These are phyloP conservation scores for Ommatoiulus sabulosus DNA, from an alignment of 2,888 invertebrate species.

Conservation along the genomic window DNA sequence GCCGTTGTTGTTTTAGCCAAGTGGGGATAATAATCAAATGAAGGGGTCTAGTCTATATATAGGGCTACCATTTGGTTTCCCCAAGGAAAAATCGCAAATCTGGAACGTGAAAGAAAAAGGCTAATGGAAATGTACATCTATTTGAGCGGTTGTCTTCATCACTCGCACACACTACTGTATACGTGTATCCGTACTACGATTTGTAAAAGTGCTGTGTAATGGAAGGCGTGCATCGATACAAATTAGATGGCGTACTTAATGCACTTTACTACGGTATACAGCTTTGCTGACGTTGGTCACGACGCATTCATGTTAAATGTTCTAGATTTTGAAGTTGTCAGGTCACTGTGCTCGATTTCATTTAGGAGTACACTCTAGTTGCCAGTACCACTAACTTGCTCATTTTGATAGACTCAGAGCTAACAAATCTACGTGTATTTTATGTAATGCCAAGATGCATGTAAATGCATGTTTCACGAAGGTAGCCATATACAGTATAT, in stretches of 20 bases:
- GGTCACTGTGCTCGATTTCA: too few relatives aligned
- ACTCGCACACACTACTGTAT: not conserved
- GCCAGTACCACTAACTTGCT: too few relatives aligned
- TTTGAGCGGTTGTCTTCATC: not conserved
- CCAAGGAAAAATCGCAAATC: constrained; percentile 18
- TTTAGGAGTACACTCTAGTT: too few relatives aligned
- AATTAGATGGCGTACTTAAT: not conserved
- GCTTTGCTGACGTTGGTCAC: too few relatives aligned
- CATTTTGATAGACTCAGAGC: too few relatives aligned
- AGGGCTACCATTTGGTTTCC: not conserved
- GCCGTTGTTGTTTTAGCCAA: constrained; percentile 24
- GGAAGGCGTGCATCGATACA: not conserved
- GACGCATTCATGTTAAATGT: too few relatives aligned
- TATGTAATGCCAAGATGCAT: too few relatives aligned
- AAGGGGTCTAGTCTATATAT: not conserved
- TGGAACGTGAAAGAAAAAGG: constrained; percentile 15
- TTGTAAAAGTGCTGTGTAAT: not conserved
- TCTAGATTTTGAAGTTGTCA: too few relatives aligned
- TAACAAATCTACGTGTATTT: too few relatives aligned
- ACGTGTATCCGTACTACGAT: not conserved
- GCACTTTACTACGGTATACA: too few relatives aligned
- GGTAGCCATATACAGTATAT: too few relatives aligned
- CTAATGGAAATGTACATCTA: not conserved
- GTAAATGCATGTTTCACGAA: too few relatives aligned
- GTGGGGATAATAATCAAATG: constrained; percentile 5